These are phyloP conservation scores for Corella eumyota DNA, from an alignment of 23 tunicate species.

Conservation along the genomic window DNA sequence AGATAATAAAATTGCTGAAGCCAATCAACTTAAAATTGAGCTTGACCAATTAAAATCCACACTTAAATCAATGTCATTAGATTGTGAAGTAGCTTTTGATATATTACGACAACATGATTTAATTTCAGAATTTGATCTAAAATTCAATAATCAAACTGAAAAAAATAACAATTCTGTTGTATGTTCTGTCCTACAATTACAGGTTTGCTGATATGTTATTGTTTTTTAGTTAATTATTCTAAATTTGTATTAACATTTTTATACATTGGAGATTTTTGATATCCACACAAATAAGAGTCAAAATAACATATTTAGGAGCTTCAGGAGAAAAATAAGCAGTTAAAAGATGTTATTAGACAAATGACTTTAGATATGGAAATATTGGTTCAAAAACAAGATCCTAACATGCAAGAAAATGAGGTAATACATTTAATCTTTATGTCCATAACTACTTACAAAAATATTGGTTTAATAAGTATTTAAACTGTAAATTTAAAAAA, in stretches of 20 bases:
- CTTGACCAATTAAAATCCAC: background rate
- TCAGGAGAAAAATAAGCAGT: slow-evolving; percentile 24
- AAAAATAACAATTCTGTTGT: too few relatives aligned
- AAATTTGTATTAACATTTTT: too few relatives aligned
- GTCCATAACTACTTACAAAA: too few relatives aligned
- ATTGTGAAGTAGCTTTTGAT: slow-evolving; percentile 7
- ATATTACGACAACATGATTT: slow-evolving; percentile 7
- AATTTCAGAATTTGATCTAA: slow-evolving; percentile 9
- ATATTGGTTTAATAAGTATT: too few relatives aligned
- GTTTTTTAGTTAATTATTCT: too few relatives aligned
- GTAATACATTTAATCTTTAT: too few relatives aligned
- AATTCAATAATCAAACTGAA: too few relatives aligned
- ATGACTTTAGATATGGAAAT: slow-evolving; percentile 50
- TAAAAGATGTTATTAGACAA: slow-evolving; percentile 51
- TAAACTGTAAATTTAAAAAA: background rate
- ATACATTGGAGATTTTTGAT: too few relatives aligned
- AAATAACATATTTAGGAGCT: slow-evolving; percentile 40
- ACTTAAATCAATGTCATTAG: background rate
- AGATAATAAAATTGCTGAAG: slow-evolving; percentile 32
- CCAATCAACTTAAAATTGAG: background rate
- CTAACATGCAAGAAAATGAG: background rate
- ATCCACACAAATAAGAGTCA: too few relatives aligned
- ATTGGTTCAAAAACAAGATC: slow-evolving; percentile 3
- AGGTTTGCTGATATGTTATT: too few relatives aligned
- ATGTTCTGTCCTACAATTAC: too few relatives aligned